Base-by-base conservation (phyloP, 2,888 invertebrate species). In the Orgyia antiqua region DNA sequence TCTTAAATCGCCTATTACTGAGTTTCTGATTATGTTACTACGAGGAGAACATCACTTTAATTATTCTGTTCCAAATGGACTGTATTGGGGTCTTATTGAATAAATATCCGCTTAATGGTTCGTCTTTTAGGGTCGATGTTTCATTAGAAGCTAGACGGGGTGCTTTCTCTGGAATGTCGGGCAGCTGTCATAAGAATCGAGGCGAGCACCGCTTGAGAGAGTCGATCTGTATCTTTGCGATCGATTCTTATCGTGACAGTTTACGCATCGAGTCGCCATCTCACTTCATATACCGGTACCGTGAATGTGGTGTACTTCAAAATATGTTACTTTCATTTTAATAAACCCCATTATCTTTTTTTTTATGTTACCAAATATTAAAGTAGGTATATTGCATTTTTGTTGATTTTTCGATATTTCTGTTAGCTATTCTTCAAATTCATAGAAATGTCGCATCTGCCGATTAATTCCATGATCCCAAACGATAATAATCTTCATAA, bases 221-320 rank as follows among this genome's bases (percentile, higher is more conserved):
- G 52, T 56, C 62, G 76, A 80, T 78, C 58, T 51, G 60, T 73
- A 79, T 80, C 82, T 68, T 47, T 33, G 62, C 67, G 58, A 71
- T 70, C 60, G 82, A 82, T 79, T 65, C 68, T 70, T 76, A 83
- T 82, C 80, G 56, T 53, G 82, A 75, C 79, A 80, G 75, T 82
- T 79, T 76, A 80, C 78, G 77, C 78, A 72, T 68, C 64, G 63
- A 53, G 63, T 72, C 67, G 62, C 65, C 56, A 65, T 67, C 69
- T 67, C 61, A 58, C 67, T 67, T 57, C 53, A 59, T 63, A 61
- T 62, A 56, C 43, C 54, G 43, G 48, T 46, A 45, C 47, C 51
- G 45, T 24, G 6, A 48, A 45, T n/a, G n/a, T n/a, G n/a, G n/a
- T n/a, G n/a, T n/a, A n/a, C n/a, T n/a, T n/a, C n/a, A n/a, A n/a